Percentiles rank a stretch among this genome's conserved stretches.
phyloP scores from a whole-genome alignment of 2,888 invertebrate species.

The Lydus trimaculatus region DNA sequence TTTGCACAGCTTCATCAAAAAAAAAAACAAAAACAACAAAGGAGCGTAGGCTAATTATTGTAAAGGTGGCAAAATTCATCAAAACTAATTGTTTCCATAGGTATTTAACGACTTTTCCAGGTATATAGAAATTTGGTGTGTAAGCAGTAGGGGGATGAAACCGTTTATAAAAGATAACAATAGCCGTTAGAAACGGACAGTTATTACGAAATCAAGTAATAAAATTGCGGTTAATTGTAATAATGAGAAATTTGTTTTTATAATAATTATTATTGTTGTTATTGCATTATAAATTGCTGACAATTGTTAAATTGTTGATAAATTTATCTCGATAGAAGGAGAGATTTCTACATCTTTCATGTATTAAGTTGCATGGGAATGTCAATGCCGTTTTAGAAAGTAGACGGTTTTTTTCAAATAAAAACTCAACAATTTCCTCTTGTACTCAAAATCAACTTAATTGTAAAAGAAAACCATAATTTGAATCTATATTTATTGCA shows the following conservation, averaged over 20 bases:
- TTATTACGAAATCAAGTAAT: not conserved
- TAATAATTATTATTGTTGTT: not conserved
- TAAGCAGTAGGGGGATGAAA: too few species aligned
- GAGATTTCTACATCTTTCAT: not conserved
- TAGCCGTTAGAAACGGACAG: not conserved
- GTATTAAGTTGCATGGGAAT: not conserved
- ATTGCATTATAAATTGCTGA: not conserved
- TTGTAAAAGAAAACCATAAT: not conserved
- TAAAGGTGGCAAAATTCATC: too few species aligned
- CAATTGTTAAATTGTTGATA: not conserved
- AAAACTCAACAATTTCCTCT: not conserved
- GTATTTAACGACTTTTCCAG: too few species aligned
- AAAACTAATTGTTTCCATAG: too few species aligned
- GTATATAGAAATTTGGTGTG: not conserved
- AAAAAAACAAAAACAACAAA: too few species aligned
- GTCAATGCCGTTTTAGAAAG: not conserved
- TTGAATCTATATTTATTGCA: not conserved
- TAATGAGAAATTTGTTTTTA: constrained; percentile 1
- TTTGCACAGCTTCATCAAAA: too few species aligned
- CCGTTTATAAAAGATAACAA: not conserved
- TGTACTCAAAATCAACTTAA: not conserved
- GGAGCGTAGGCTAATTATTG: too few species aligned
- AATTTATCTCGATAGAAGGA: not conserved
- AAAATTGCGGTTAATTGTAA: not conserved
- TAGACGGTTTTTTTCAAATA: too few species aligned